Evolutionary conservation across 2,797 vertebrate genomes (phyloP).

Genomic region (Discoglossus pictus): DNA sequence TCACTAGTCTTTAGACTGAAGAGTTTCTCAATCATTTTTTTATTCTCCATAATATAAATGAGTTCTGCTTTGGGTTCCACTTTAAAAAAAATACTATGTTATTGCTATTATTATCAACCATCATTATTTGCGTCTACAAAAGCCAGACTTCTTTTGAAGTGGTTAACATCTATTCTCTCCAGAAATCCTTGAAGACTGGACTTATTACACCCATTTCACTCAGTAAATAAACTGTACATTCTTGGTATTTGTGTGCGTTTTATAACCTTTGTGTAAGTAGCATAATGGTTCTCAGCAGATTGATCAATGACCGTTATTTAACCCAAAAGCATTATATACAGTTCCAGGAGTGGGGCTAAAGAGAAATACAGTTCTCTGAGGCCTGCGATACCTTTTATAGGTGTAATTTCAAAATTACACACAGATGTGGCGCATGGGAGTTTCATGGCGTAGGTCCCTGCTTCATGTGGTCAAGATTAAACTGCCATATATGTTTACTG

Average conservation of each 20-base stretch:
- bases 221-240: background rate
- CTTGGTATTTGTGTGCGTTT: too few species aligned
- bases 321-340: background rate
- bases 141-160: background rate
- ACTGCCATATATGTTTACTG: conserved; percentile 3
- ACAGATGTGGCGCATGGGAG: conserved; percentile 11
- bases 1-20: too few species aligned
- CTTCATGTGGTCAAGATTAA: conserved; percentile 8
- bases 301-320: background rate
- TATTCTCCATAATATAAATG: too few species aligned
- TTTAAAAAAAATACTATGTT: too few species aligned
- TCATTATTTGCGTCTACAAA: too few species aligned
- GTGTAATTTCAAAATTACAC: conserved; percentile 23
- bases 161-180: background rate
- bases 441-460: background rate
- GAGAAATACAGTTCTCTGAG: background rate
- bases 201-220: background rate
- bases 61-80: too few species aligned
- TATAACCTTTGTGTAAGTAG: background rate
- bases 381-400: conserved; percentile 9
- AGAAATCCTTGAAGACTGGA: background rate
- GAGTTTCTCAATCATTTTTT: too few species aligned
- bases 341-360: conserved; percentile 1
- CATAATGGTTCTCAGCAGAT: background rate
- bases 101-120: too few species aligned